phyloP scores from a whole-genome alignment of 1,140 invertebrate species.

The Samia ricini region DNA sequence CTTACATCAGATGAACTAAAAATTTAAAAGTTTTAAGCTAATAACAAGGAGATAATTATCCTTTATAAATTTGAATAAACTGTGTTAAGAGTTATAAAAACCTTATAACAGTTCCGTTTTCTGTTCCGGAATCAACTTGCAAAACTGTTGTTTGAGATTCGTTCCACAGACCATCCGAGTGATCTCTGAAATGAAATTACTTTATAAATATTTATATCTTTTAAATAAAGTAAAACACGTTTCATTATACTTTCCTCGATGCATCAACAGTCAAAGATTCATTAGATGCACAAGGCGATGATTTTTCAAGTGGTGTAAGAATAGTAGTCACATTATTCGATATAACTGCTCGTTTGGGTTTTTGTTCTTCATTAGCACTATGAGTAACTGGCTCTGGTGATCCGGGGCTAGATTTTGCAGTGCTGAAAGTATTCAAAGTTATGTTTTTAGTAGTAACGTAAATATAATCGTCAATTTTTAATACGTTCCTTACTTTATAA shows the following conservation, averaged over 20 bases:
- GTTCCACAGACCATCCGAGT: slow-evolving; percentile 92
- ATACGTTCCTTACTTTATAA: too few species aligned
- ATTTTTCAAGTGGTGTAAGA: slow-evolving; percentile 64
- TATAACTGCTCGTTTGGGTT: slow-evolving; percentile 45
- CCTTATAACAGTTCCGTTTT: slow-evolving; percentile 79
- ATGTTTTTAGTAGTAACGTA: too few species aligned
- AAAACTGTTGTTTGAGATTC: slow-evolving; percentile 91
- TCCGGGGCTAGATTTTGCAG: slow-evolving; percentile 76
- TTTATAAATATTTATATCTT: not conserved
- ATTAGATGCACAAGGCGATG: slow-evolving; percentile 87
- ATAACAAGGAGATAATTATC: slow-evolving; percentile 5
- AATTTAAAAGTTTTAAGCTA: slow-evolving; percentile 9
- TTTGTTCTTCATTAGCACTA: slow-evolving; percentile 42
- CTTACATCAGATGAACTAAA: slow-evolving; percentile 79
- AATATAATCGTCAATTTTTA: too few species aligned
- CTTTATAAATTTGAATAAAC: slow-evolving; percentile 6
- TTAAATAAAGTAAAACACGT: too few species aligned
- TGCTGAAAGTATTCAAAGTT: slow-evolving; percentile 43
- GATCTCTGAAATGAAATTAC: slow-evolving; percentile 78
- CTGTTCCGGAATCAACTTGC: slow-evolving; percentile 84
- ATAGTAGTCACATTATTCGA: slow-evolving; percentile 53
- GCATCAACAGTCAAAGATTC: slow-evolving; percentile 87
- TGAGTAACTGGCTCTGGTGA: slow-evolving; percentile 68
- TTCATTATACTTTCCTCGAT: slow-evolving; percentile 70
- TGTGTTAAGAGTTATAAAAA: slow-evolving; percentile 22